Base-by-base conservation (phyloP, 2,113 vertebrate genomes). In the Antechinus flavipes region DNA sequence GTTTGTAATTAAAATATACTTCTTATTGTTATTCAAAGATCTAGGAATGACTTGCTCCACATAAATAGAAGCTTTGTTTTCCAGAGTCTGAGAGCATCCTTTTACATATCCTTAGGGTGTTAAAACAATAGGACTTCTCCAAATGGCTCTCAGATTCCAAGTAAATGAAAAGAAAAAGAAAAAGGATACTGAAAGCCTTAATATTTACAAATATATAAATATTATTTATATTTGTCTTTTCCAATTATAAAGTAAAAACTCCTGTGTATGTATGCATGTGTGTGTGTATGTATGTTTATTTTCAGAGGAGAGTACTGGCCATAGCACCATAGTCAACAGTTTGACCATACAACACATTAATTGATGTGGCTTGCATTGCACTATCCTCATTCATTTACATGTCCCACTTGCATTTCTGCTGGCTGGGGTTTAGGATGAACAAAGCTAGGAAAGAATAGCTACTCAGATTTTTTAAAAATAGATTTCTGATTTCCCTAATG, bases 1-100 rank as follows among this genome's bases (percentile, higher is more conserved):
- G 96, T 93, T 58, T n/a, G 96, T 0, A 97, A 98, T 98, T 97
- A 98, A 97, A 98, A 98, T 30, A 90, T 97, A 97, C 53, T n/a
- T 54, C 91, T 56, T 89, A 91, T 95, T 97, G 97, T 97, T 96
- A 95, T 97, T 97, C 96, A 55, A 94, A 97, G 98, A 97, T 96
- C 96, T 91, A 96, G 98, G 97, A 97, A 98, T 97, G 97, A 96
- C 98, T 97, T 5, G 94, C 98, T 97, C 94, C 2, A 95, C 96
- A 97, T 91, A 97, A 98, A 98, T 89, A 97, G 97, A 94, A 96
- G 93, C 97, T 84, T 76, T 92, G 95, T 93, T 97, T 1, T 23
- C 96, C 96, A 90, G 24, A 96, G 97, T 93, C 96, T 91, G 26
- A 7, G 90, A n/a, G 47, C 91, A 50, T 96, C 84, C 93, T 96